phyloP scores from a whole-genome alignment of 2,888 invertebrate species.

The Phytoseiulus persimilis region DNA sequence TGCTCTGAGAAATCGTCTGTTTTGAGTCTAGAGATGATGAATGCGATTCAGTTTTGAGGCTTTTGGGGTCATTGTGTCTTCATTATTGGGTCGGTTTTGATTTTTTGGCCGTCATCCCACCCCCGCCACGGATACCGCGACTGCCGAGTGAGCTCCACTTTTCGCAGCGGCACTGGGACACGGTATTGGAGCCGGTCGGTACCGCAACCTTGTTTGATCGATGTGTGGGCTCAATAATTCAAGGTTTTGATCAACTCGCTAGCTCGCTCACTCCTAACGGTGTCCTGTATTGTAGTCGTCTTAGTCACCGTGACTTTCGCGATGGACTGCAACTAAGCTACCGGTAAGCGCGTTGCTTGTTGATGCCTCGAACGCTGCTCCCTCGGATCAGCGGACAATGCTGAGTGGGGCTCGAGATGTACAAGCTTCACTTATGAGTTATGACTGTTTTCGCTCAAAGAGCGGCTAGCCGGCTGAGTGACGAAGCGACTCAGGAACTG shows the following conservation, averaged over 20 bases:
- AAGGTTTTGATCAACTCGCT: not conserved
- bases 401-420: not conserved
- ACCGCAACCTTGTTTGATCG: not conserved
- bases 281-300: not conserved
- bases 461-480: not conserved
- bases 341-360: not conserved
- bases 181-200: not conserved
- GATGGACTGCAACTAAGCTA: not conserved
- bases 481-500: not conserved
- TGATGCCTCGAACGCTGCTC: not conserved
- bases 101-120: not conserved
- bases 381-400: not conserved
- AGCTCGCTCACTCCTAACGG: not conserved
- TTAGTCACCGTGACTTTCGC: not conserved
- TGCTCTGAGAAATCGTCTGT: not conserved
- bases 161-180: not conserved
- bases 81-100: not conserved
- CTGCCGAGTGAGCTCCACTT: not conserved
- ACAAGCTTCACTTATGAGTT: not conserved
- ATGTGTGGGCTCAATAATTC: not conserved
- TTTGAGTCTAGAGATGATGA: not conserved
- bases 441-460: not conserved
- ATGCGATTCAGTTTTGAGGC: not conserved
- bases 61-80: conserved; percentile 5
- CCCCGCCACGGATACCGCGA: not conserved